Evolutionary conservation across 2,888 invertebrate species (phyloP).

Genomic region (Cryptophagus acutangulus): DNA sequence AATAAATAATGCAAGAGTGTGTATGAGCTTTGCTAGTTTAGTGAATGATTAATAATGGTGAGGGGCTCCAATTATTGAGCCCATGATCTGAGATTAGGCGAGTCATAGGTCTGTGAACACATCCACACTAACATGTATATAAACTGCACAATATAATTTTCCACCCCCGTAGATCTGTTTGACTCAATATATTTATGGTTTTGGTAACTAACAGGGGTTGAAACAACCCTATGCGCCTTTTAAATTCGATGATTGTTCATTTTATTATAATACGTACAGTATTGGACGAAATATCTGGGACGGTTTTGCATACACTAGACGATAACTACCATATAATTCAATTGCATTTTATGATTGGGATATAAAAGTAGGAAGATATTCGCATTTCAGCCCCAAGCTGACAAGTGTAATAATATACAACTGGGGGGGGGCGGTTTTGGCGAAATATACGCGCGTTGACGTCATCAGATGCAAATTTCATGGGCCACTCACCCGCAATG

Average conservation of each 20-base stretch:
- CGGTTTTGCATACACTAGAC: no score
- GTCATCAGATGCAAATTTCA: no score
- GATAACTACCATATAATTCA: no score
- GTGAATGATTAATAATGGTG: constrained; percentile 38
- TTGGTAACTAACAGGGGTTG: constrained; percentile 17
- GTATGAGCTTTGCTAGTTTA: constrained; percentile 32
- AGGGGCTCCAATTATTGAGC: constrained; percentile 22
- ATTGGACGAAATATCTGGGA: no score
- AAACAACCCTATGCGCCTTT: no score
- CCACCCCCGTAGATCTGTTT: constrained; percentile 32
- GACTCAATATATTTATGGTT: no score
- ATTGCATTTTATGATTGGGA: no score
- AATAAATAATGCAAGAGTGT: constrained; percentile 29
- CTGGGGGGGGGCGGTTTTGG: background rate
- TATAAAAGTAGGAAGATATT: no score
- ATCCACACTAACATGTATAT: constrained; percentile 11
- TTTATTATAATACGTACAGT: no score
- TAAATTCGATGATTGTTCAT: no score
- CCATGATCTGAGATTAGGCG: constrained; percentile 40
- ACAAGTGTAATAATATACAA: background rate
- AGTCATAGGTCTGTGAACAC: constrained; percentile 41
- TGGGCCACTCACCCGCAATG: constrained; percentile 31
- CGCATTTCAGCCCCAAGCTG: background rate
- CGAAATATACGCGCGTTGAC: no score
- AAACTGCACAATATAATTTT: constrained; percentile 19